phyloP scores from a whole-genome alignment of 2,888 invertebrate genomes.

The Crioceris asparagi region DNA sequence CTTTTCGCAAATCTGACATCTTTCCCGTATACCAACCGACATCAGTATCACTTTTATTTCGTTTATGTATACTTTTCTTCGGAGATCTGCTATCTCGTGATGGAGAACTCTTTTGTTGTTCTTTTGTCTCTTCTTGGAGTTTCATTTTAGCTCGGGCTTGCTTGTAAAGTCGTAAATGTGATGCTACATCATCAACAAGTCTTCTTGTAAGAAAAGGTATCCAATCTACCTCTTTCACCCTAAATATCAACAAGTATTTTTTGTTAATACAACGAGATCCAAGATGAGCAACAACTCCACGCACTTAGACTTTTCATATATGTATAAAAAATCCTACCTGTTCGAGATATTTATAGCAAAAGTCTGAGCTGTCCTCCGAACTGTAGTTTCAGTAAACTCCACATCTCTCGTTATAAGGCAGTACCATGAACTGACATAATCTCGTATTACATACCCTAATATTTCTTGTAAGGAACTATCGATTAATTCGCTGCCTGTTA shows the following conservation, averaged over 20 bases:
- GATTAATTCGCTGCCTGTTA: slow-evolving; percentile 77
- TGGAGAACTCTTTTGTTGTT: slow-evolving; percentile 30
- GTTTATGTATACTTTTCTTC: slow-evolving; percentile 42
- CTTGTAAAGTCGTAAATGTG: slow-evolving; percentile 77
- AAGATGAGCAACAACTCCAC: no score
- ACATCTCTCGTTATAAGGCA: slow-evolving; percentile 57
- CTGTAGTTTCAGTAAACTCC: slow-evolving; percentile 56
- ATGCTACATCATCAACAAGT: slow-evolving; percentile 82
- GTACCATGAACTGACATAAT: slow-evolving; percentile 73
- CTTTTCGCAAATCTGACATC: slow-evolving; percentile 29
- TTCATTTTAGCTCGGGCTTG: slow-evolving; percentile 52
- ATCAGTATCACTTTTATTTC: slow-evolving; percentile 67
- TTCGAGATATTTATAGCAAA: slow-evolving; percentile 60
- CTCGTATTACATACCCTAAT: slow-evolving; percentile 66
- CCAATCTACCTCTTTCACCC: slow-evolving; percentile 81
- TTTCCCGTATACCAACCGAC: slow-evolving; percentile 49
- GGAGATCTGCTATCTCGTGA: slow-evolving; percentile 33
- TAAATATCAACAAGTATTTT: slow-evolving; percentile 25
- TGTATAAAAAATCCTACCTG: slow-evolving; percentile 39
- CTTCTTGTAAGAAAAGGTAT: slow-evolving; percentile 76
- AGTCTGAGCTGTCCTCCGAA: slow-evolving; percentile 59
- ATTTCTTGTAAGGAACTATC: slow-evolving; percentile 81
- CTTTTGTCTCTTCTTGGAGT: slow-evolving; percentile 26
- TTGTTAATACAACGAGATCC: no score
- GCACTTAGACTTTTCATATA: not conserved